Conservation (phyloP, 2,888 invertebrate species). For the Drosophila niveifrons region DNA sequence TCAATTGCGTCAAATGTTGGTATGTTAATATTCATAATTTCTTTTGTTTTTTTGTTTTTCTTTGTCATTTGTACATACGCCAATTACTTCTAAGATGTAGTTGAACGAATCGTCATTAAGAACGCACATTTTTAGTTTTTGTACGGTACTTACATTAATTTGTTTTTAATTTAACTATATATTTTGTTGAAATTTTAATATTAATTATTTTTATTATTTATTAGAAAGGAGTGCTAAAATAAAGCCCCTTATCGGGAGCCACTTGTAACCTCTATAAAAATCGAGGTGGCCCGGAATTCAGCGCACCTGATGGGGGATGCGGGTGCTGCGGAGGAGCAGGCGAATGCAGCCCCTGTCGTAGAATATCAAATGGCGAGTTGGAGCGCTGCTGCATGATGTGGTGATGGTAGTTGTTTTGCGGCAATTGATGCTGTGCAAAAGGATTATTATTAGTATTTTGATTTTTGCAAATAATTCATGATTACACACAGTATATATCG, state of each 20-base stretch:
- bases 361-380: constrained; percentile 84
- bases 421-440: constrained; percentile 83
- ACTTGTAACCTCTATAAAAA: constrained; percentile 86
- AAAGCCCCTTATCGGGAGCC: constrained; percentile 85
- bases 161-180: constrained; percentile 52
- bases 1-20: constrained; percentile 30
- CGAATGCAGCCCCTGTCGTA: constrained; percentile 83
- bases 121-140: constrained; percentile 30
- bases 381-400: constrained; percentile 85
- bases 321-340: constrained; percentile 81
- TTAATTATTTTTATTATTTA: constrained; percentile 26
- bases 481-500: background rate
- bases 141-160: constrained; percentile 44
- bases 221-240: constrained; percentile 85
- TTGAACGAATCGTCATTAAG: constrained; percentile 15
- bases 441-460: constrained; percentile 13
- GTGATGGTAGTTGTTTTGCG: constrained; percentile 84
- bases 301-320: constrained; percentile 82
- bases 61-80: constrained; percentile 42
- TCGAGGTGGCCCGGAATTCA: constrained; percentile 85
- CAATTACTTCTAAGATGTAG: constrained; percentile 24
- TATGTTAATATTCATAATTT: constrained; percentile 25
- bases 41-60: background rate
- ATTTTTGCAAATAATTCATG: background rate
- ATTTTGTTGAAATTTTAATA: constrained; percentile 36